Evolutionary conservation across 2,113 vertebrate genomes (phyloP).

Genomic region (Alosa alosa): DNA sequence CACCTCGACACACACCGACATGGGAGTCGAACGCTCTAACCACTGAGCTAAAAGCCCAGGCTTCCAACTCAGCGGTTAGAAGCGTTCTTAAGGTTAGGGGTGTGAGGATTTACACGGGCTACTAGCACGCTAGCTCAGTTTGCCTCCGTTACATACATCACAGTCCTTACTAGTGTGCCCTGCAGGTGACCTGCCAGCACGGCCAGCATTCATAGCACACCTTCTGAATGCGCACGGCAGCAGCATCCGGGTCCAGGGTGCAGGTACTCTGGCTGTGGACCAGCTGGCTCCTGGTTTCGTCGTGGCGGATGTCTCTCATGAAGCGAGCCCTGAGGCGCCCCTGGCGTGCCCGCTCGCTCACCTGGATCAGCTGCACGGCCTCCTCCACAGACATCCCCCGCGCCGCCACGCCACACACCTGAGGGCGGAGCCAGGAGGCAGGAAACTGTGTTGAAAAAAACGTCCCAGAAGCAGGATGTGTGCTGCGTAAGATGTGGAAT

Average conservation of each 20-base stretch:
- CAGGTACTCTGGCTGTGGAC: not conserved
- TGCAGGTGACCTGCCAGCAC: no score
- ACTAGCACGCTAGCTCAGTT: no score
- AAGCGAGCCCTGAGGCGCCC: constrained; percentile 72
- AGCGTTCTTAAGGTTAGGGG: no score
- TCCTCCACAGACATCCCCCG: constrained; percentile 62
- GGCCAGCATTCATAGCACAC: no score
- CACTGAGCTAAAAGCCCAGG: no score
- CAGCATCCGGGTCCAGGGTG: constrained; percentile 33
- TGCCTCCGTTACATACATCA: no score
- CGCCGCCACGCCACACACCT: not conserved
- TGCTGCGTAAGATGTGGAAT: not conserved
- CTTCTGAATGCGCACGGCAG: constrained; percentile 68
- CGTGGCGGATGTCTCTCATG: constrained; percentile 71
- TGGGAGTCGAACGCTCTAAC: no score
- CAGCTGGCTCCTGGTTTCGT: constrained; percentile 60
- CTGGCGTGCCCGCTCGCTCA: constrained; percentile 78
- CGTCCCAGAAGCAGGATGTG: not conserved
- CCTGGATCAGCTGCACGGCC: constrained; percentile 68
- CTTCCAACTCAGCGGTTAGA: no score
- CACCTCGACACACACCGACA: no score
- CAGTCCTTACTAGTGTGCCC: no score
- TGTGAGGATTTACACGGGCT: no score
- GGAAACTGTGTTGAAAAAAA: not conserved
- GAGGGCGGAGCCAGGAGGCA: not conserved